These are phyloP conservation scores for Halcyon chelicuti DNA, from an alignment of 2,797 vertebrate species.

Conservation along the genomic window DNA sequence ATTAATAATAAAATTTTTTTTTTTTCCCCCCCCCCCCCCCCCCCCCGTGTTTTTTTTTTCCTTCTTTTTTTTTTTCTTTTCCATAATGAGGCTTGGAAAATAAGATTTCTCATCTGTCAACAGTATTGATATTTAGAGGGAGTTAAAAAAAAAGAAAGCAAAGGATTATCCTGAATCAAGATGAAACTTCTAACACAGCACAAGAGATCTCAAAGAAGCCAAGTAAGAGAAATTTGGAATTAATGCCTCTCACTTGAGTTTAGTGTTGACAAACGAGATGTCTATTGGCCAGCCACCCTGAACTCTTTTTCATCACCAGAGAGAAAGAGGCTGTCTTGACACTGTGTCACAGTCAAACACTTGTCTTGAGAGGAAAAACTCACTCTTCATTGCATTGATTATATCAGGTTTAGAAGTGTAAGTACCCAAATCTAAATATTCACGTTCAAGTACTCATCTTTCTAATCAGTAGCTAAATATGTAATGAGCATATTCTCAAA, in stretches of 20 bases:
- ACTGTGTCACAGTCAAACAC: background rate
- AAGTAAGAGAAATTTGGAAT: background rate
- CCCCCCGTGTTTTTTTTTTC: too few relatives aligned
- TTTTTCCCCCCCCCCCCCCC: too few relatives aligned
- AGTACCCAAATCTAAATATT: background rate
- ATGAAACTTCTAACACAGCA: background rate
- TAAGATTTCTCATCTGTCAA: background rate
- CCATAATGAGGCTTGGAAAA: background rate
- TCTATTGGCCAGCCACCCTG: background rate
- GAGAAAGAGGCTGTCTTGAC: background rate
- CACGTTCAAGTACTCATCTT: background rate
- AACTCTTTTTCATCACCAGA: background rate
- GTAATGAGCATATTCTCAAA: background rate
- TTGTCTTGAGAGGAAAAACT: background rate
- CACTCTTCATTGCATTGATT: background rate
- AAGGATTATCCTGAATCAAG: background rate
- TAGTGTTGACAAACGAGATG: background rate
- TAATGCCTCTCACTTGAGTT: background rate
- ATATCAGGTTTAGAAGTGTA: background rate
- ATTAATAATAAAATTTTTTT: too few relatives aligned
- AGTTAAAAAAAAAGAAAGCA: background rate
- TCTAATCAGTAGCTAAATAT: background rate
- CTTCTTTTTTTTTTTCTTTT: background rate
- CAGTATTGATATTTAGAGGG: background rate
- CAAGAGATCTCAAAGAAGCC: background rate